Evolutionary conservation across 2,888 invertebrate species (phyloP).

Genomic region (Hypsopygia costalis): DNA sequence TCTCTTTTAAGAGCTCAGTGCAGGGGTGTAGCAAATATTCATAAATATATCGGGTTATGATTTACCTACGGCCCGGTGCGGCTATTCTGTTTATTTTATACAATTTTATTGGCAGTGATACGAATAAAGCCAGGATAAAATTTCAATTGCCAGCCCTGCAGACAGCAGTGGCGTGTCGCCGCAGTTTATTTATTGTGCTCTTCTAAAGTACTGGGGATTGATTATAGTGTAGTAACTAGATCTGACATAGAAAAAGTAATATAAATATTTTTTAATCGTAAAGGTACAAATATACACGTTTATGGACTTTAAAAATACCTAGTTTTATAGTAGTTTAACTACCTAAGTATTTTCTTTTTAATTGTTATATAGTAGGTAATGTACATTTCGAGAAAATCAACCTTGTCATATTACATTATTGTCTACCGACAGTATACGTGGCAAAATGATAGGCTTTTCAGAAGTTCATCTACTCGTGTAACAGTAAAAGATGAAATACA

Average conservation of each 20-base stretch:
- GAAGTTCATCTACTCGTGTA: too few relatives aligned
- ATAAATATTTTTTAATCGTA: too few relatives aligned
- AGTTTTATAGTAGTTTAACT: too few relatives aligned
- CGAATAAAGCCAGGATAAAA: conserved; percentile 73
- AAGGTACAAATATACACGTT: too few relatives aligned
- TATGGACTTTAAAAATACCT: too few relatives aligned
- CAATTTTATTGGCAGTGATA: conserved; percentile 64
- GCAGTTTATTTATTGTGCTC: conserved; percentile 72
- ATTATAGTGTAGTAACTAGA: not conserved
- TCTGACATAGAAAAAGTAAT: not conserved
- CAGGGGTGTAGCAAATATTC: conserved; percentile 20
- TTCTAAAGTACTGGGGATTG: conserved; percentile 42
- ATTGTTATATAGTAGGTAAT: too few relatives aligned
- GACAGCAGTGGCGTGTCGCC: conserved; percentile 65
- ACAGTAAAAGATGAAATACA: too few relatives aligned
- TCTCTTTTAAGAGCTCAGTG: not conserved
- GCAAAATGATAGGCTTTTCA: too few relatives aligned
- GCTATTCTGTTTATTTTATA: conserved; percentile 66
- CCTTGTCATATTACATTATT: too few relatives aligned
- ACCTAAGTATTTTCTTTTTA: too few relatives aligned
- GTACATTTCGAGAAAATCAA: too few relatives aligned
- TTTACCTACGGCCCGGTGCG: conserved; percentile 43
- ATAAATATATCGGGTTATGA: conserved; percentile 48
- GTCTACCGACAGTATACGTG: too few relatives aligned
- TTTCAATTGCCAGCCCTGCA: conserved; percentile 73